Percentiles rank a stretch among this genome's conserved stretches.
phyloP scores from a whole-genome alignment of 2,888 invertebrate species.

The Ceriagrion tenellum region DNA sequence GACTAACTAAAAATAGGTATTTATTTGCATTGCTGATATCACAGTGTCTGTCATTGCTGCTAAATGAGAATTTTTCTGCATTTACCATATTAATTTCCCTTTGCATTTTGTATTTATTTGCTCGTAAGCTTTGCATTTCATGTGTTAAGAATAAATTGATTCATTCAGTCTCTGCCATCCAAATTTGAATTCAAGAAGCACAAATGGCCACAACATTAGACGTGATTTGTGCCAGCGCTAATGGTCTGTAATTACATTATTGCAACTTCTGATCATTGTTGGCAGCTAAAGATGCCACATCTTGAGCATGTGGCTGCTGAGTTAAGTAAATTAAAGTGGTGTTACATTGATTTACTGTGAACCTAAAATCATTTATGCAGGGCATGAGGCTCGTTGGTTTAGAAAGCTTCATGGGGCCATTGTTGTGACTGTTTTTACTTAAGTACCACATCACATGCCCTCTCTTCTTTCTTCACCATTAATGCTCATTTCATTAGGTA shows the following conservation, averaged over 20 bases:
- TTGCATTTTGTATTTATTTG: constrained; percentile 56
- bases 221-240: constrained; percentile 3
- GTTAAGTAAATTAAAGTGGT: background rate
- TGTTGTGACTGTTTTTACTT: background rate
- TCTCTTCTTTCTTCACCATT: background rate
- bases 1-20: background rate
- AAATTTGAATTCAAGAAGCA: background rate
- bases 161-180: background rate
- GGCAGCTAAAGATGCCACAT: constrained; percentile 23
- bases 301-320: background rate
- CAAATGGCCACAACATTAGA: background rate
- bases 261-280: background rate
- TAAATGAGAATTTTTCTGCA: constrained; percentile 43
- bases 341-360: background rate
- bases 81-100: constrained; percentile 37
- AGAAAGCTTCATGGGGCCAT: background rate
- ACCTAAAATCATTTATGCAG: background rate
- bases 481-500: background rate
- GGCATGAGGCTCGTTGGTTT: background rate
- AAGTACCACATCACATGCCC: background rate
- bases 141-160: background rate
- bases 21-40: background rate
- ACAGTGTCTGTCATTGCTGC: background rate
- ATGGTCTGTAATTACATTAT: constrained; percentile 13
- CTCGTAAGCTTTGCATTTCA: constrained; percentile 31